Percentiles rank a stretch among this genome's conserved stretches.
Evolutionary conservation across 2,888 invertebrate species (phyloP).

Genomic region (Macaria notata): DNA sequence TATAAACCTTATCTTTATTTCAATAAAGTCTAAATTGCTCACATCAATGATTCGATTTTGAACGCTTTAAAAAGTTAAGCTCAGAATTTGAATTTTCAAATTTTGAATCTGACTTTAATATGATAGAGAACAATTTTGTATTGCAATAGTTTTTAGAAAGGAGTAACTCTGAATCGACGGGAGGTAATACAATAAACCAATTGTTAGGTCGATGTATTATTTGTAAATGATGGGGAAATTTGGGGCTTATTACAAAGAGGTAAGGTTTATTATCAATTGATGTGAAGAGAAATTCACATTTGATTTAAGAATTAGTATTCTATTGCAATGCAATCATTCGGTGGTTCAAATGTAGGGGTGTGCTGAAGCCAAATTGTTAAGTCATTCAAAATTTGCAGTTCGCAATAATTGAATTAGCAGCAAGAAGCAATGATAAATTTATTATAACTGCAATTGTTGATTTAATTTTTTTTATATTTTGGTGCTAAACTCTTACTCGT

Average conservation of each 20-base stretch:
- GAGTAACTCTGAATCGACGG: constrained; percentile 68
- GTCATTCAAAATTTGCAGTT: no score
- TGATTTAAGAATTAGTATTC: constrained; percentile 66
- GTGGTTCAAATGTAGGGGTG: constrained; percentile 49
- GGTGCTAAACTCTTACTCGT: no score
- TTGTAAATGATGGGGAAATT: constrained; percentile 36
- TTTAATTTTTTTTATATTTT: no score
- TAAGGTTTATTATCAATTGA: constrained; percentile 43
- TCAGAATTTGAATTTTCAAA: constrained; percentile 16
- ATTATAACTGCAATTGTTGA: no score
- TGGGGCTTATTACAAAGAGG: constrained; percentile 37
- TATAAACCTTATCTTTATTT: constrained; percentile 5
- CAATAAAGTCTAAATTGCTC: constrained; percentile 31
- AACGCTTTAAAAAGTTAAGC: constrained; percentile 1
- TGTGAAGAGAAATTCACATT: constrained; percentile 50
- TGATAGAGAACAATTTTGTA: constrained; percentile 36
- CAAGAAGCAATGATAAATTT: no score
- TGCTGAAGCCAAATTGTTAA: constrained; percentile 7
- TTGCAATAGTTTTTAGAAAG: constrained; percentile 17
- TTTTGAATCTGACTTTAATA: constrained; percentile 33
- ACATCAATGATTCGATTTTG: constrained; percentile 5
- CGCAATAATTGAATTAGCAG: no score
- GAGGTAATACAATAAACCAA: constrained; percentile 75
- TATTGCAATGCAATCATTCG: constrained; percentile 65
- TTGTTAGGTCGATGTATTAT: constrained; percentile 58